Percentiles rank a stretch among this genome's conserved stretches.
Evolutionary conservation across 2,888 invertebrate species (phyloP).

Genomic region (Ormyrus rosae): DNA sequence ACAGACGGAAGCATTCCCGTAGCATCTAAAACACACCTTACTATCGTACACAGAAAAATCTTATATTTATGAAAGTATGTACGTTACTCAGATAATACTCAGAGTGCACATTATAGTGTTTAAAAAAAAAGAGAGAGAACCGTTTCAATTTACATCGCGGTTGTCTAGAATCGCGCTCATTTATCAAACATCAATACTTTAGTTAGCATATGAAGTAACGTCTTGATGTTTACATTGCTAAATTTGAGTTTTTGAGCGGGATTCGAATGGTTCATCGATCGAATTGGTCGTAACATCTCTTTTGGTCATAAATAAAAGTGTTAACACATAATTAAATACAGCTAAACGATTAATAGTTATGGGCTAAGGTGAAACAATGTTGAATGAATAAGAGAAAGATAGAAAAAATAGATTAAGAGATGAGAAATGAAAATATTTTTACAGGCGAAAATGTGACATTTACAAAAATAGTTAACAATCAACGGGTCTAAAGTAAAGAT

Average conservation of each 20-base stretch:
- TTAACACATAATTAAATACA: slow-evolving; percentile 30
- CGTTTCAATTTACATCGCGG: slow-evolving; percentile 15
- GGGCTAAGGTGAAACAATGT: slow-evolving; percentile 27
- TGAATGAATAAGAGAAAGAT: slow-evolving; percentile 17
- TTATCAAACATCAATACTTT: not conserved
- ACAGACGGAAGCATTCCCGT: slow-evolving; percentile 74
- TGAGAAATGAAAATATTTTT: slow-evolving; percentile 48
- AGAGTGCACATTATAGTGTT: slow-evolving; percentile 30
- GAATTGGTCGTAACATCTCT: slow-evolving; percentile 8
- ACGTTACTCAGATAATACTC: slow-evolving; percentile 31
- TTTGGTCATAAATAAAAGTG: slow-evolving; percentile 21
- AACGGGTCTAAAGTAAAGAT: slow-evolving; percentile 69
- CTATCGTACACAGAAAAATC: slow-evolving; percentile 71
- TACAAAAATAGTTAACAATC: slow-evolving; percentile 51
- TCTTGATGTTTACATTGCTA: not conserved
- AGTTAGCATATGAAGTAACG: not conserved
- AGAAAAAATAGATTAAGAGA: slow-evolving; percentile 6
- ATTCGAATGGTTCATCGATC: slow-evolving; percentile 9
- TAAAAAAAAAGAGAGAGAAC: slow-evolving; percentile 20
- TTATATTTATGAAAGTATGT: slow-evolving; percentile 49
- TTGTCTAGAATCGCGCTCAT: not conserved
- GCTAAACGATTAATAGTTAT: slow-evolving; percentile 28
- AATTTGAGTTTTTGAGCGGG: slow-evolving; percentile 31
- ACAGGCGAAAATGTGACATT: slow-evolving; percentile 58
- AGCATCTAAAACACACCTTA: slow-evolving; percentile 74